phyloP scores from a whole-genome alignment of 2,888 invertebrate species.

The Noctua comes region DNA sequence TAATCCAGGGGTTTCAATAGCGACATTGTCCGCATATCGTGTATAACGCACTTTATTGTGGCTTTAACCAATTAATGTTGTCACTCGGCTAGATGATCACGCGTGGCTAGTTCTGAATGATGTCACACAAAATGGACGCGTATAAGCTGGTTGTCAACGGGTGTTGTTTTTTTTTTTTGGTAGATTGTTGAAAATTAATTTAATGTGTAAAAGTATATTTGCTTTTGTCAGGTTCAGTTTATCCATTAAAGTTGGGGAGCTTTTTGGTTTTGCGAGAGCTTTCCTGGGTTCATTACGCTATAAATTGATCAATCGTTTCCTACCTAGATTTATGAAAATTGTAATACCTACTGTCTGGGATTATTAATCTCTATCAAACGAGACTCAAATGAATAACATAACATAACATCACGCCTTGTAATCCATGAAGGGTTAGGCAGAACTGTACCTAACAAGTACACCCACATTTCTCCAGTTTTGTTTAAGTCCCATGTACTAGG shows the following conservation, averaged over 20 bases:
- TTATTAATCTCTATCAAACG: background rate
- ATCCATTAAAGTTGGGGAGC: too few species aligned
- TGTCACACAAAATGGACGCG: constrained; percentile 60
- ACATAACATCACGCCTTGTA: too few species aligned
- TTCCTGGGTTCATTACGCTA: background rate
- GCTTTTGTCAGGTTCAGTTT: background rate
- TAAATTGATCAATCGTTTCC: background rate
- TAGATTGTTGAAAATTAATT: constrained; percentile 14
- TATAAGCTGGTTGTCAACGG: constrained; percentile 44
- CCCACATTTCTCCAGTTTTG: too few species aligned
- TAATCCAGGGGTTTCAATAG: constrained; percentile 79
- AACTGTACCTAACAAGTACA: too few species aligned
- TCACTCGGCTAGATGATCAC: constrained; percentile 77
- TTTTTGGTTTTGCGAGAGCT: background rate
- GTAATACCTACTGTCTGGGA: background rate
- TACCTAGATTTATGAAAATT: background rate
- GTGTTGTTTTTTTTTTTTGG: constrained; percentile 8
- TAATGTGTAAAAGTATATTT: background rate
- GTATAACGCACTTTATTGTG: constrained; percentile 75
- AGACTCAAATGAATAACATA: background rate
- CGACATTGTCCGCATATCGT: constrained; percentile 77
- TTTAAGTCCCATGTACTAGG: too few species aligned
- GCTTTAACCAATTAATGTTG: constrained; percentile 84
- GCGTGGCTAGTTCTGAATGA: constrained; percentile 72
- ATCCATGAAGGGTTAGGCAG: too few species aligned